Evolutionary conservation across 2,888 invertebrate species (phyloP).

Genomic region (Noctua janthe): DNA sequence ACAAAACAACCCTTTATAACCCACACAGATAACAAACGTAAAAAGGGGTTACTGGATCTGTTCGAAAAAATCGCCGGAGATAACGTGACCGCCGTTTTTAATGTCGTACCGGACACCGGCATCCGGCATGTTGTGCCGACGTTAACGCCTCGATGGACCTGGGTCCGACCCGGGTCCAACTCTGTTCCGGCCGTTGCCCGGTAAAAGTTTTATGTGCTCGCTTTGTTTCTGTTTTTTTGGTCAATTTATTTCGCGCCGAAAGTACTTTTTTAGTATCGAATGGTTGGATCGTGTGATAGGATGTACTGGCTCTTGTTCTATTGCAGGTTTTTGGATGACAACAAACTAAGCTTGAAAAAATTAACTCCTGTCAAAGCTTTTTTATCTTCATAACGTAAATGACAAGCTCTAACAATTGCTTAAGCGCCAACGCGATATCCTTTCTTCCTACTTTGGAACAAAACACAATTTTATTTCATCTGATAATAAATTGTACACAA

Average conservation of each 20-base stretch:
- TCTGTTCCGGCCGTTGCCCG: conserved; percentile 65
- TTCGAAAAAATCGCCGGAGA: conserved; percentile 66
- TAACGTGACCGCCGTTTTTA: conserved; percentile 68
- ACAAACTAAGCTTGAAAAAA: background rate
- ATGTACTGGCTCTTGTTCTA: conserved; percentile 36
- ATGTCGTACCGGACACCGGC: conserved; percentile 68
- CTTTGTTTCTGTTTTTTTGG: conserved; percentile 57
- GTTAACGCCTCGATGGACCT: conserved; percentile 67
- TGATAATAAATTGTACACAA: background rate
- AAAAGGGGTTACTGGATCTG: conserved; percentile 60
- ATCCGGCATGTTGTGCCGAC: conserved; percentile 66
- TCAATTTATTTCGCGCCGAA: conserved; percentile 59
- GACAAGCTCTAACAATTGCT: background rate
- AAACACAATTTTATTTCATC: background rate
- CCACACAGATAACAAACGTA: conserved; percentile 38
- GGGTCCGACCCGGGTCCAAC: conserved; percentile 54
- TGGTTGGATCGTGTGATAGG: conserved; percentile 51
- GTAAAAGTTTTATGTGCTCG: conserved; percentile 63
- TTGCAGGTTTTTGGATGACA: conserved; percentile 9
- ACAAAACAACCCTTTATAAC: conserved; percentile 15
- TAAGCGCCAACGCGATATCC: too few relatives aligned
- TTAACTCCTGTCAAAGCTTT: background rate
- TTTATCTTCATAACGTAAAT: background rate
- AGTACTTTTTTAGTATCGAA: conserved; percentile 64
- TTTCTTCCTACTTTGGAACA: background rate